Conservation (phyloP, 2,797 vertebrate genomes). For the Micromesistius poutassou region DNA sequence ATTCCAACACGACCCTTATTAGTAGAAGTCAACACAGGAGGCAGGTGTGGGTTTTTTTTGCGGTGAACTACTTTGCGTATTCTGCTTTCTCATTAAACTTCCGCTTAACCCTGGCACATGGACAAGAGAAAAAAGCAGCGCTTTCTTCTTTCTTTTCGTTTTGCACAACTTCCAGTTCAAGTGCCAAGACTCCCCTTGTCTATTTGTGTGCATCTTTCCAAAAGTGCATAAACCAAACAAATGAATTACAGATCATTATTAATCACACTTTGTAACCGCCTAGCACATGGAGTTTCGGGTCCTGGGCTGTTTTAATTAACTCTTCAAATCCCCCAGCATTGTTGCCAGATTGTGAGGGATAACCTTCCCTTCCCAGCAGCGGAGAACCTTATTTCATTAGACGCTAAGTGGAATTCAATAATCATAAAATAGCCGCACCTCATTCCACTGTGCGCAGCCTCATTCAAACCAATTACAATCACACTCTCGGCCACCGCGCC, state of each 20-base stretch:
- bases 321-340: slow-evolving; percentile 48
- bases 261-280: slow-evolving; percentile 25
- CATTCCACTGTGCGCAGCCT: slow-evolving; percentile 5
- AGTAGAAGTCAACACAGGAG: no score
- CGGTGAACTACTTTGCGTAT: no score
- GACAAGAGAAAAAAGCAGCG: not conserved
- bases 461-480: slow-evolving; percentile 51
- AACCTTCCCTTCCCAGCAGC: slow-evolving; percentile 26
- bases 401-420: slow-evolving; percentile 45
- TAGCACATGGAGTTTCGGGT: slow-evolving; percentile 42
- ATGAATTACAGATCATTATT: slow-evolving; percentile 36
- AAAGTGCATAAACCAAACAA: slow-evolving; percentile 20
- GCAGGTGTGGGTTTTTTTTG: no score
- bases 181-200: not conserved
- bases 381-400: not conserved
- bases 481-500: slow-evolving; percentile 28
- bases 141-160: not conserved
- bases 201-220: slow-evolving; percentile 10
- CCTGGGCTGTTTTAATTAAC: slow-evolving; percentile 52
- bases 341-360: slow-evolving; percentile 50
- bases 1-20: no score
- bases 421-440: slow-evolving; percentile 7
- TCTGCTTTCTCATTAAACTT: no score
- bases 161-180: not conserved
- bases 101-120: no score